These are phyloP conservation scores for Lobophora halterata DNA, from an alignment of 2,888 invertebrate species.

Conservation along the genomic window DNA sequence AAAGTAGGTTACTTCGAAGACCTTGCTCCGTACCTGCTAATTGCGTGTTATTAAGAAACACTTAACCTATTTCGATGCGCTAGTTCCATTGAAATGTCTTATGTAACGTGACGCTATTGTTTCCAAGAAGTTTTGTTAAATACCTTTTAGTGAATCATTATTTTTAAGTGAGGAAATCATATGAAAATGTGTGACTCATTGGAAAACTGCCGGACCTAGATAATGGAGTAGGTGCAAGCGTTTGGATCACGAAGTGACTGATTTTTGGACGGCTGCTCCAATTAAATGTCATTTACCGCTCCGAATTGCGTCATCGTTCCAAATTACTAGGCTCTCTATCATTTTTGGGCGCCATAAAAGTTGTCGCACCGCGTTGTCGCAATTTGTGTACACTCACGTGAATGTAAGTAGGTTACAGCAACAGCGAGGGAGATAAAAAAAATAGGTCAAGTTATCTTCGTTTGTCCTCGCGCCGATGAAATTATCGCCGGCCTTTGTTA, in stretches of 20 bases:
- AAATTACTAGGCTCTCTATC: slow-evolving; percentile 39
- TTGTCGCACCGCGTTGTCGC: slow-evolving; percentile 48
- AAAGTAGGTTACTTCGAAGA: slow-evolving; percentile 29
- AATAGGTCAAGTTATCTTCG: slow-evolving; percentile 80
- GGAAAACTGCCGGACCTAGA: slow-evolving; percentile 22
- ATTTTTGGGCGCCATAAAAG: slow-evolving; percentile 41
- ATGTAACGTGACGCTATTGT: slow-evolving; percentile 43
- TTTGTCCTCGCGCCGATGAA: slow-evolving; percentile 75
- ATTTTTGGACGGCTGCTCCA: slow-evolving; percentile 14
- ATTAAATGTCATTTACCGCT: slow-evolving; percentile 19
- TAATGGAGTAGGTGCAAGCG: background rate
- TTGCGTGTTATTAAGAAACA: slow-evolving; percentile 73
- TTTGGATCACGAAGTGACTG: slow-evolving; percentile 1
- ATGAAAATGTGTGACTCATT: slow-evolving; percentile 29
- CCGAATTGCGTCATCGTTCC: slow-evolving; percentile 40
- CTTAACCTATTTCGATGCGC: slow-evolving; percentile 72
- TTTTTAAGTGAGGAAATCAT: slow-evolving; percentile 18
- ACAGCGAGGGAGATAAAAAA: slow-evolving; percentile 74
- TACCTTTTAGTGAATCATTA: slow-evolving; percentile 23
- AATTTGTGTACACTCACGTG: slow-evolving; percentile 55
- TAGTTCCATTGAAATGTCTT: slow-evolving; percentile 54
- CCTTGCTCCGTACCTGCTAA: slow-evolving; percentile 52
- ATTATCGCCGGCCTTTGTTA: slow-evolving; percentile 63
- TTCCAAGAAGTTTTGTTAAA: slow-evolving; percentile 48
- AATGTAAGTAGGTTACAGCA: slow-evolving; percentile 73